Base-by-base conservation (phyloP, 1,140 invertebrate species). In the Plodia interpunctella region DNA sequence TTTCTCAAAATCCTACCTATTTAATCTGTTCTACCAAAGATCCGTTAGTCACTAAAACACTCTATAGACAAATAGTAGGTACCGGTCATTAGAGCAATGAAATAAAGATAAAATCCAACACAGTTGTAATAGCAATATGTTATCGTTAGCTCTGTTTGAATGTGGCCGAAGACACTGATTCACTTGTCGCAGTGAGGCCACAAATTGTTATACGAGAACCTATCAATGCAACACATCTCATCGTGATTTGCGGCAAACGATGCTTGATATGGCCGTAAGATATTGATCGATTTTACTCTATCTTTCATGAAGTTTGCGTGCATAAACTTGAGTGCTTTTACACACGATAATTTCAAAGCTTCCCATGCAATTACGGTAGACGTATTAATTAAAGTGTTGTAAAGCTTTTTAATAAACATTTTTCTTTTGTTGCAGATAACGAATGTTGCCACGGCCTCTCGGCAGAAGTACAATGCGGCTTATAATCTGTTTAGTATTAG, bases 341-440 rank as follows among this genome's bases (percentile, higher is more conserved):
- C 56, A 57, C 59, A 64, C 62, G 58, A 63, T 68, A 65, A 62
- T 66, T 65, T 65, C 63, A 57, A 65, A 62, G 58, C 54, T 70
- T 73, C 71, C 62, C 71, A 73, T 66, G 68, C 71, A 73, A 73
- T 73, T 70, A 73, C 52, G 20, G 49, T 38, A 15, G 10, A 20
- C 20, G 28, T 51, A 58, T 58, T 15, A 15, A 44, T 53, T 60
- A 60, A 30, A 49, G 51, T 51, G 49, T 25, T 52, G 18, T 67
- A 68, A 69, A 57, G 50, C 68, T 66, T 75, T 69, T 68, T 61
- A 66, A 73, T 63, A 62, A 70, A 63, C 59, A 67, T 63, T 65
- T 44, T 72, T 72, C 71, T 70, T 74, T 88, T 86, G 79, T 88
- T 87, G 58, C 83, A 86, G 84, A 82, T 79, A 76, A 76, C 68